Base-by-base conservation (phyloP, 2,888 invertebrate species). In the Caenorhabditis sulstoni region DNA sequence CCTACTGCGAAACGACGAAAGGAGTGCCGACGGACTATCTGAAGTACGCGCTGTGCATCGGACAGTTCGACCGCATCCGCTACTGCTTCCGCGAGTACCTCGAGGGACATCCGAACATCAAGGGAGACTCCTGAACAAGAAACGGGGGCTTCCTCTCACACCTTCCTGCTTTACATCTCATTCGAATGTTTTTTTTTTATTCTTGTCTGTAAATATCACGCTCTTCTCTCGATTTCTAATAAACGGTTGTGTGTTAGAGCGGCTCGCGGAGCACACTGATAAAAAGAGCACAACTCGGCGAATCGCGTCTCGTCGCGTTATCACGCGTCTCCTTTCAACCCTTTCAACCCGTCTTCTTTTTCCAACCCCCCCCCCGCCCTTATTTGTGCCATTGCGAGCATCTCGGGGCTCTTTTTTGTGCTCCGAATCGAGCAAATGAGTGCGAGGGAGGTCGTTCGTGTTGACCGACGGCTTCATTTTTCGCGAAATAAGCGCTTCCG, bases 1-100 rank as follows among this genome's bases (percentile, higher is more conserved):
- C 88, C 57, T 89, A 89, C 68, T 89, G 89, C 67, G 67, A 85
- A n/a, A 89, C 89, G 20, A 87, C 87, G 18, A 87, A 89, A 23
- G 89, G 89, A 71, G 89, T 90, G 2, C 89, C 89, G 23, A 87
- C 87, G 65, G 89, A 89, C 74, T 89, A 89, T 59, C 71, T 88
- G 16, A 87, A 89, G 74, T 90, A 90, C 74, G 82, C 87, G 65
- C 80, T 85, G 79, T 89, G 89, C 79, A 78, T 87, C 53, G 89
- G 89, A 64, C 82, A 85, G 66, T 89, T 89, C 85, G 88, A 89
- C 81, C 80, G 83, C 59, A 88, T 89, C 75, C 82, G 88, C 16
- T 87, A 87, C 47, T 89, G 89, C 76, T 89, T 89, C 88, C 82
- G 80, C 66, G 89, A 88, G 39, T 82, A 89, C 70, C 73, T 89